Percentiles rank a stretch among this genome's conserved stretches.
Evolutionary conservation across 2,888 invertebrate genomes (phyloP).

Genomic region (Mythimna ferrago): DNA sequence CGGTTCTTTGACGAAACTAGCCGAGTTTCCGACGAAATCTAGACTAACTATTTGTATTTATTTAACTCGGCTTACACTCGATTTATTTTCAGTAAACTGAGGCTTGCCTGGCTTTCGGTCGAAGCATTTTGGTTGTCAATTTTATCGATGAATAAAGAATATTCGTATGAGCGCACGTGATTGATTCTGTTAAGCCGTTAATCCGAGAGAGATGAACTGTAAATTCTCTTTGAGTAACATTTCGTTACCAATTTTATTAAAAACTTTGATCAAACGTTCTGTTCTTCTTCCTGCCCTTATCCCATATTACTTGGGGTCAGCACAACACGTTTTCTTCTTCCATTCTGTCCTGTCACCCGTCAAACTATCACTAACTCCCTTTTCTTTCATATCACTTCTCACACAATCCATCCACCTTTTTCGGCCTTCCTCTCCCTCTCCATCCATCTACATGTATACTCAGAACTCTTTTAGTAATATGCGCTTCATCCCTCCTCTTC

Average conservation of each 20-base stretch:
- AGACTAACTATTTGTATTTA: conserved; percentile 24
- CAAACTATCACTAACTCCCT: no score
- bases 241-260: conserved; percentile 4
- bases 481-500: no score
- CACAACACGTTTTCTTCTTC: no score
- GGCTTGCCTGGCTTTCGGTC: conserved; percentile 10
- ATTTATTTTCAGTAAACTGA: conserved; percentile 29
- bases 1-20: conserved; percentile 21
- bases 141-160: conserved; percentile 47
- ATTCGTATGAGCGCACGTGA: conserved; percentile 34
- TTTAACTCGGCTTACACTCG: conserved; percentile 25
- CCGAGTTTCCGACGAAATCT: conserved; percentile 13
- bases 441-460: no score
- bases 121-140: conserved; percentile 32
- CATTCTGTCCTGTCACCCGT: no score
- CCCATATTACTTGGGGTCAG: no score
- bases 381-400: no score
- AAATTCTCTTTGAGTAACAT: conserved; percentile 16
- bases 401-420: no score
- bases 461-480: no score
- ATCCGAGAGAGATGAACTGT: conserved; percentile 43
- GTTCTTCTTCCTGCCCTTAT: no score
- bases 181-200: conserved; percentile 35
- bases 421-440: no score
- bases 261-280: neutral